Base-by-base conservation (phyloP, 2,888 invertebrate species). In the Eumacrocentrus americanus region DNA sequence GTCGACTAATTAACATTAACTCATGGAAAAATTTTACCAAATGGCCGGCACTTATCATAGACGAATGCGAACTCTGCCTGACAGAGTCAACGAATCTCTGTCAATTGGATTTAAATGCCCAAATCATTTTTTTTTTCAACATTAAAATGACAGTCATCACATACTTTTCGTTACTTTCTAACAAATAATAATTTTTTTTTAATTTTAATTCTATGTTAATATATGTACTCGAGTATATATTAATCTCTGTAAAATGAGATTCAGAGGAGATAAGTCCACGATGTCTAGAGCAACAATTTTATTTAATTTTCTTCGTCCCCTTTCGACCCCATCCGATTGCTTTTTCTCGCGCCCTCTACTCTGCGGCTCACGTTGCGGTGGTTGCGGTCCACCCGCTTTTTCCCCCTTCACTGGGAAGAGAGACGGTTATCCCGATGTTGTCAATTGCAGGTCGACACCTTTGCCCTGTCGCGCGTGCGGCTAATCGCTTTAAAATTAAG, bases 371-470 rank as follows among this genome's bases (percentile, higher is more conserved):
- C 14, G 23, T 23, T 46, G 46, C 25, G 46, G 46, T 46, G 2
- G 6, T 46, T 25, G 46, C 22, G 12, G 23, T 22, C 25, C n/a
- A 12, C 46, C 12, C 22, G 25, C 23, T 46, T 40, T 44, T 25
- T 23, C 12, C 25, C 20, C n/a, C 20, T 23, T 46, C 7, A 22
- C 46, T 22, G 12, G 50, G 29, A 54, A 38, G 40, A 57, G 50
- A 50, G 44, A 60, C 60, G 48, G 55, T 55, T 60, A 62, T 53
- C 58, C 55, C 59, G 55, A 50, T 50, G 73, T 75, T 77, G 77
- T 77, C 77, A 77, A 76, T 77, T 72, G 77, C 77, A 77, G 77
- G 74, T 76, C 73, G 73, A 76, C 77, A 77, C 77, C 77, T 77
- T 77, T 74, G 71, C 71, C 72, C 72, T 60, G 70, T 75, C 62